A percentile compares a stretch with the other conserved stretches of the same genome.
These are phyloP conservation scores for Rhizomys pruinosus DNA, from an alignment of 2,113 vertebrate species.

Conservation along the genomic window DNA sequence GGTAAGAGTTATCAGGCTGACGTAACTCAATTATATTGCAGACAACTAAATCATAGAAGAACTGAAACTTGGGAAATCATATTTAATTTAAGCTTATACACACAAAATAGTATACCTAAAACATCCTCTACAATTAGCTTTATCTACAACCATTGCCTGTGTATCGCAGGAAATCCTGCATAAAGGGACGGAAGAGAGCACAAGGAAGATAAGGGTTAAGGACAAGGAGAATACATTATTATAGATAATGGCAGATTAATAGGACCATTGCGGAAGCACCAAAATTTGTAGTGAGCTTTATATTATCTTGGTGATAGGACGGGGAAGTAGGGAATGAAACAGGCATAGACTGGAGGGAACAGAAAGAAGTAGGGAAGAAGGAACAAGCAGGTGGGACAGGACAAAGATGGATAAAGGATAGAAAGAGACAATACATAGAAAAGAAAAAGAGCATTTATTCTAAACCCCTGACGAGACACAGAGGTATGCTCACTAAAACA, in stretches of 20 bases:
- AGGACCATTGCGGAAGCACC: no score
- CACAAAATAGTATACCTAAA: no score
- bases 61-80: background rate
- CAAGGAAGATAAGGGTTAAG: background rate
- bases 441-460: background rate
- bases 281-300: no score
- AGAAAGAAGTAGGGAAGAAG: fast-evolving
- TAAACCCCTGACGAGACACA: background rate
- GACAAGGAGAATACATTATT: no score
- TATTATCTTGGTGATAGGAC: no score
- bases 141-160: no score
- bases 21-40: background rate
- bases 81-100: background rate
- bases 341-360: background rate
- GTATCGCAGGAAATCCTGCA: background rate
- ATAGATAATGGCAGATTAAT: no score
- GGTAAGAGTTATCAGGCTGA: background rate
- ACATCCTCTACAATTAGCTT: conserved; percentile 14
- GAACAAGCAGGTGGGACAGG: fast-evolving
- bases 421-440: background rate
- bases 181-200: background rate
- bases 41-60: background rate
- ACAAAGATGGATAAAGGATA: no score
- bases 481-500: background rate
- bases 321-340: no score